Evolutionary conservation across 2,113 vertebrate species (phyloP).

Genomic region (Corythoichthys haematopterus): DNA sequence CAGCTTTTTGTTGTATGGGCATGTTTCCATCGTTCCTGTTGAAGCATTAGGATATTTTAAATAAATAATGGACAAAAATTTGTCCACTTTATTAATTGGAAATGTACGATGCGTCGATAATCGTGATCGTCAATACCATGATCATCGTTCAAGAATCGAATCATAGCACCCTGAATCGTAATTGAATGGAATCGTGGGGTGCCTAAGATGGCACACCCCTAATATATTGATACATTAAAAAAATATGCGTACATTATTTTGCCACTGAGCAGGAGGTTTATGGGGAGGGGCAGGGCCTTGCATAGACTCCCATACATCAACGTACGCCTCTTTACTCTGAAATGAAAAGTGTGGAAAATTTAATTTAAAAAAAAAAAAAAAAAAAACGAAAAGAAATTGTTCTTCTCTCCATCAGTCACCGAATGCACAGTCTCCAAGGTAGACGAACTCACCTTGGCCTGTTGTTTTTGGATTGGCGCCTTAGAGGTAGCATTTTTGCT

Average conservation of each 20-base stretch:
- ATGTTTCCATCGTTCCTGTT: no score
- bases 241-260: slow-evolving; percentile 76
- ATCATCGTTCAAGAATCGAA: no score
- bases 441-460: slow-evolving; percentile 58
- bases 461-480: slow-evolving; percentile 71
- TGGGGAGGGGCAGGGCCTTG: slow-evolving; percentile 78
- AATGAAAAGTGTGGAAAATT: background rate
- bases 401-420: background rate
- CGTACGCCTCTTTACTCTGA: slow-evolving; percentile 81
- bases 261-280: slow-evolving; percentile 72
- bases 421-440: background rate
- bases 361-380: background rate
- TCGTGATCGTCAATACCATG: no score
- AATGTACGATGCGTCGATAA: no score
- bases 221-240: background rate
- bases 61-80: no score
- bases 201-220: no score
- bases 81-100: no score
- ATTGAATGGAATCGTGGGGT: no score
- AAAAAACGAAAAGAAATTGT: background rate
- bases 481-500: slow-evolving; percentile 73
- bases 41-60: no score
- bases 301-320: slow-evolving; percentile 87
- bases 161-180: no score
- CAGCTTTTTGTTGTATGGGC: no score